Percentiles rank a stretch among this genome's conserved stretches.
Evolutionary conservation across 2,888 invertebrate genomes (phyloP).

Genomic region (Hemistola chrysoprasaria): DNA sequence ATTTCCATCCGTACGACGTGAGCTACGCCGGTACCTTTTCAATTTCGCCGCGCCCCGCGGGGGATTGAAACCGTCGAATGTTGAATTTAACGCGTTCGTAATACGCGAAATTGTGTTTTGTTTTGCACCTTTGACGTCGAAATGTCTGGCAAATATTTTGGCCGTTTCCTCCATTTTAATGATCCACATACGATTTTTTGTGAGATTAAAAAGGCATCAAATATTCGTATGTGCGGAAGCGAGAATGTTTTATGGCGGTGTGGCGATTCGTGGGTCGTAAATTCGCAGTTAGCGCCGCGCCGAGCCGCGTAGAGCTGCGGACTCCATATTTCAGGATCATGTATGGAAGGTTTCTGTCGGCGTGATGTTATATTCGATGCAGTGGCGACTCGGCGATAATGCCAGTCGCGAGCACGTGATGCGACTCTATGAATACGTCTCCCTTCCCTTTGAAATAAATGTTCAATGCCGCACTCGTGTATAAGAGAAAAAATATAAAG

Average conservation of each 20-base stretch:
- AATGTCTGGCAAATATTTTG: constrained; percentile 34
- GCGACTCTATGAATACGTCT: constrained; percentile 31
- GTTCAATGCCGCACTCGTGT: constrained; percentile 19
- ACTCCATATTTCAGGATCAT: constrained; percentile 60
- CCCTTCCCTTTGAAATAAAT: constrained; percentile 33
- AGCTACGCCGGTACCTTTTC: constrained; percentile 57
- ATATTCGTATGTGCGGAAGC: constrained; percentile 51
- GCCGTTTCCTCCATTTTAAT: constrained; percentile 27
- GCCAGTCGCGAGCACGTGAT: constrained; percentile 44
- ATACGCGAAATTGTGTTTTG: constrained; percentile 45
- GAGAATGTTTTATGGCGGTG: constrained; percentile 52
- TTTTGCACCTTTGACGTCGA: constrained; percentile 37
- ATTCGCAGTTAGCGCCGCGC: constrained; percentile 51
- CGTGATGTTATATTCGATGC: constrained; percentile 42
- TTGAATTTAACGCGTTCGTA: constrained; percentile 57
- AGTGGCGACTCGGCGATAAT: constrained; percentile 34
- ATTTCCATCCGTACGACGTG: constrained; percentile 54
- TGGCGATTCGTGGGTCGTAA: constrained; percentile 48
- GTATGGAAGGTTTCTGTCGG: constrained; percentile 42
- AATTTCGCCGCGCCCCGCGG: constrained; percentile 54
- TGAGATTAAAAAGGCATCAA: constrained; percentile 45
- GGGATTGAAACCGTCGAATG: constrained; percentile 54
- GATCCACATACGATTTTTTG: constrained; percentile 36
- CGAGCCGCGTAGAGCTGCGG: constrained; percentile 37
- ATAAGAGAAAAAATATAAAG: constrained; percentile 31